A percentile compares a stretch with the other conserved stretches of the same genome.
Evolutionary conservation across 2,113 vertebrate genomes (phyloP).

Genomic region (Stomatorhinus ivindoensis): DNA sequence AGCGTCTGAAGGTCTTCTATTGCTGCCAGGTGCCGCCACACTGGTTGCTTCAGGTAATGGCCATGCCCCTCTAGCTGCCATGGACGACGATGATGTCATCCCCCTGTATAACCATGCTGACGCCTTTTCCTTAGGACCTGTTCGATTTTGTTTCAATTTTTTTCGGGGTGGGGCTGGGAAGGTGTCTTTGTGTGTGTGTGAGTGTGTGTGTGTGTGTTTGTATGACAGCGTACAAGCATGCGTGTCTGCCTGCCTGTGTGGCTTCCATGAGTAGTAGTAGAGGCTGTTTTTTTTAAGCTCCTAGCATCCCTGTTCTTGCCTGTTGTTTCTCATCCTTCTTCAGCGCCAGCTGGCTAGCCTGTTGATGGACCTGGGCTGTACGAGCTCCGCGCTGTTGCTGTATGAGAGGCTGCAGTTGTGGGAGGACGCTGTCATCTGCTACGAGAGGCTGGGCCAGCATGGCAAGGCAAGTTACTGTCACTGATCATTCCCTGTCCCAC

Average conservation of each 20-base stretch:
- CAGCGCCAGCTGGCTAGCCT: constrained; percentile 82
- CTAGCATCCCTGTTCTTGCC: not conserved
- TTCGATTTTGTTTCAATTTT: too few species aligned
- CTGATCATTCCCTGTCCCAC: not conserved
- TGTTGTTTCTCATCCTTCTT: constrained; percentile 4
- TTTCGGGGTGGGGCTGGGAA: not conserved
- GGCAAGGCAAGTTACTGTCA: constrained; percentile 71
- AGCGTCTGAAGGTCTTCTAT: constrained; percentile 90
- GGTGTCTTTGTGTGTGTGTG: not conserved
- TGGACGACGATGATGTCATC: not conserved
- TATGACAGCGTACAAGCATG: not conserved
- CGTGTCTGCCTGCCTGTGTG: not conserved
- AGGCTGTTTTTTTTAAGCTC: not conserved
- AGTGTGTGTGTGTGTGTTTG: not conserved
- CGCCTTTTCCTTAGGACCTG: not conserved
- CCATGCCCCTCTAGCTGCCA: too few species aligned
- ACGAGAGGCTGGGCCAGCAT: constrained; percentile 82
- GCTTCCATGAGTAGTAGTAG: not conserved
- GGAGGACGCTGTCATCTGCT: constrained; percentile 91
- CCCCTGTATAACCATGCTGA: not conserved
- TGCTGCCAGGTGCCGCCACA: constrained; percentile 76
- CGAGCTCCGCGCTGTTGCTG: constrained; percentile 79
- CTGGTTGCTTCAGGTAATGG: constrained; percentile 79
- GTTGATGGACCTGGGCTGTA: constrained; percentile 83
- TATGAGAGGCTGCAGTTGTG: constrained; percentile 89